These are phyloP conservation scores for Gryon sp. DNA, from an alignment of 1,140 invertebrate genomes.

Conservation along the genomic window DNA sequence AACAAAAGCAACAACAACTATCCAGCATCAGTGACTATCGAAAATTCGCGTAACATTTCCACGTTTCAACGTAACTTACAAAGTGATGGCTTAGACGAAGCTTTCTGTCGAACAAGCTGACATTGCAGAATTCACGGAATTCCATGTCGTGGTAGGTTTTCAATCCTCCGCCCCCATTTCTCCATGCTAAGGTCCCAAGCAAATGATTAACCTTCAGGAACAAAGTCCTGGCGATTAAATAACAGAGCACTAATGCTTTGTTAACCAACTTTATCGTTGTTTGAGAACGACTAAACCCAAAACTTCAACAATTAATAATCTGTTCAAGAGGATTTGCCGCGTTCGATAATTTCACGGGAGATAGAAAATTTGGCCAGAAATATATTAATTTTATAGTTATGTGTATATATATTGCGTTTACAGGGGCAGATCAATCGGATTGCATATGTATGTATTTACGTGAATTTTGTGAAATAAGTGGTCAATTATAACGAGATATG, in stretches of 20 bases:
- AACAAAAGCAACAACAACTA: conserved; percentile 2
- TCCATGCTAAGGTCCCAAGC: conserved; percentile 10
- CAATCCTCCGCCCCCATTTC: too few species aligned
- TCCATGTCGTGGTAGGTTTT: conserved; percentile 34
- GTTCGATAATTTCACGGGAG: conserved; percentile 24
- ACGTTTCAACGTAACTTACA: conserved; percentile 51
- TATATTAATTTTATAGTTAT: conserved; percentile 21
- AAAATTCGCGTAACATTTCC: conserved; percentile 54
- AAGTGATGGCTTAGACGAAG: conserved; percentile 46
- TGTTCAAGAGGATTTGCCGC: conserved; percentile 42
- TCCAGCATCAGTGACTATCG: conserved; percentile 34
- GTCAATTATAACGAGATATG: neutral
- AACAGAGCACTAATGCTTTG: conserved; percentile 60
- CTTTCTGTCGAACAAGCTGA: conserved; percentile 55
- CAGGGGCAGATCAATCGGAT: too few species aligned
- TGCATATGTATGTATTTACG: conserved; percentile 4
- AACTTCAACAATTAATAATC: conserved; percentile 61
- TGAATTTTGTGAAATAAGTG: conserved; percentile 6
- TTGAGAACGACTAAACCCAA: conserved; percentile 41
- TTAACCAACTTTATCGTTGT: conserved; percentile 59
- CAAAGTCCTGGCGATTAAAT: conserved; percentile 61
- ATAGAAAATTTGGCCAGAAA: conserved; percentile 21
- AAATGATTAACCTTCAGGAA: conserved; percentile 57
- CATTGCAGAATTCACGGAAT: conserved; percentile 49
- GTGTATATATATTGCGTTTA: too few species aligned